Evolutionary conservation across 2,888 invertebrate genomes (phyloP).

Genomic region (Lepidocyrtoides sp.): DNA sequence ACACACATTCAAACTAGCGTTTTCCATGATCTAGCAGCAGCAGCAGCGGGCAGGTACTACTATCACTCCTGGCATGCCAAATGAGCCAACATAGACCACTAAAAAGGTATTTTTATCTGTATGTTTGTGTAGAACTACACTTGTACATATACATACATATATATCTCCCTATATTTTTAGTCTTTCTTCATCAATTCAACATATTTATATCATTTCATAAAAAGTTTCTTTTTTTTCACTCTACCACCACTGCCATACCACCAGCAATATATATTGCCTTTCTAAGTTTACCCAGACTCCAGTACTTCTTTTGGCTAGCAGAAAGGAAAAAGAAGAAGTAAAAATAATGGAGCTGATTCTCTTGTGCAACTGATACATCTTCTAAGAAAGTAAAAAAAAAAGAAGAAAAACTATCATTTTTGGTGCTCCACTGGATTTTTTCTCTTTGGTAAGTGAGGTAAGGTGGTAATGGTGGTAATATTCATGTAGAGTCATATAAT

Average conservation of each 20-base stretch:
- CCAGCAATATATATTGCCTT: neutral
- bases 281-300: no score
- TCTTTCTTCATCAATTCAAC: slow-evolving; percentile 25
- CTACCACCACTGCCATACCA: no score
- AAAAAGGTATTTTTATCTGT: slow-evolving; percentile 33
- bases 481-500: slow-evolving; percentile 53
- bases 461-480: slow-evolving; percentile 60
- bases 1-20: neutral
- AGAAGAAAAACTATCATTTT: slow-evolving; percentile 48
- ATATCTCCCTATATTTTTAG: neutral
- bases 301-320: neutral
- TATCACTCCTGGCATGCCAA: slow-evolving; percentile 59
- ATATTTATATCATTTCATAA: slow-evolving; percentile 45
- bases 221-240: slow-evolving; percentile 46
- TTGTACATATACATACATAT: neutral
- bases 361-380: slow-evolving; percentile 50
- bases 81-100: slow-evolving; percentile 56
- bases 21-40: slow-evolving; percentile 48
- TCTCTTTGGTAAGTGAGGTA: slow-evolving; percentile 53
- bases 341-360: slow-evolving; percentile 47
- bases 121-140: slow-evolving; percentile 13
- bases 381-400: slow-evolving; percentile 25
- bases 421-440: slow-evolving; percentile 43
- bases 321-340: slow-evolving; percentile 2
- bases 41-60: slow-evolving; percentile 62